phyloP scores from a whole-genome alignment of 2,797 vertebrate species.

The Neostethus bicornis region DNA sequence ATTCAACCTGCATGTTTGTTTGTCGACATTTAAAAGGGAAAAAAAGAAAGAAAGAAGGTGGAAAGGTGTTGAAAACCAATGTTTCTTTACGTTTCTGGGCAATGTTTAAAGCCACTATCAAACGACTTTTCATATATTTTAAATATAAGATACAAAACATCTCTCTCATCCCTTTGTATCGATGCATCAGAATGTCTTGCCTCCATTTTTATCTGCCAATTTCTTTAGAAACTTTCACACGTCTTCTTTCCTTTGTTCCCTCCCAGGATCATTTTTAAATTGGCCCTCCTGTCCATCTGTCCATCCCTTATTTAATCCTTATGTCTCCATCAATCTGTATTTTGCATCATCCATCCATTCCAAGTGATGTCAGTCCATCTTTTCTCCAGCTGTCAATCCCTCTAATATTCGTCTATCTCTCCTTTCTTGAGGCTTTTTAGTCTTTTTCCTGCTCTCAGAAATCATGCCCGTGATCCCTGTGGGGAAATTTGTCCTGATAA shows the following conservation, averaged over 20 bases:
- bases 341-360: constrained; percentile 33
- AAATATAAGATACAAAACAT: not conserved
- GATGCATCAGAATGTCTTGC: not conserved
- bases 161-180: not conserved
- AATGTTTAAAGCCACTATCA: not conserved
- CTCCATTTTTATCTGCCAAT: not conserved
- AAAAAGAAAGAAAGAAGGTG: not conserved
- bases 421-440: constrained; percentile 70
- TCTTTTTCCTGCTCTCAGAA: constrained; percentile 67
- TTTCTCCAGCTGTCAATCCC: constrained; percentile 54
- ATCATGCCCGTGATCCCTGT: constrained; percentile 69
- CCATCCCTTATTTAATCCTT: constrained; percentile 25
- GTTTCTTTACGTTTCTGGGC: too few relatives aligned
- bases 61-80: not conserved
- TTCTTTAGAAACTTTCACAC: not conserved
- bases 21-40: too few relatives aligned
- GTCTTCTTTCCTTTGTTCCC: not conserved
- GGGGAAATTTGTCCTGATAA: constrained; percentile 80
- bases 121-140: not conserved
- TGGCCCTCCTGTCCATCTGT: constrained; percentile 39
- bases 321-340: constrained; percentile 38
- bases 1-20: too few relatives aligned
- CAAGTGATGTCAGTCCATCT: constrained; percentile 27
- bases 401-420: constrained; percentile 61
- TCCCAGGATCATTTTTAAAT: constrained; percentile 22